phyloP scores from a whole-genome alignment of 2,113 vertebrate genomes.

The Eretmochelys imbricata region DNA sequence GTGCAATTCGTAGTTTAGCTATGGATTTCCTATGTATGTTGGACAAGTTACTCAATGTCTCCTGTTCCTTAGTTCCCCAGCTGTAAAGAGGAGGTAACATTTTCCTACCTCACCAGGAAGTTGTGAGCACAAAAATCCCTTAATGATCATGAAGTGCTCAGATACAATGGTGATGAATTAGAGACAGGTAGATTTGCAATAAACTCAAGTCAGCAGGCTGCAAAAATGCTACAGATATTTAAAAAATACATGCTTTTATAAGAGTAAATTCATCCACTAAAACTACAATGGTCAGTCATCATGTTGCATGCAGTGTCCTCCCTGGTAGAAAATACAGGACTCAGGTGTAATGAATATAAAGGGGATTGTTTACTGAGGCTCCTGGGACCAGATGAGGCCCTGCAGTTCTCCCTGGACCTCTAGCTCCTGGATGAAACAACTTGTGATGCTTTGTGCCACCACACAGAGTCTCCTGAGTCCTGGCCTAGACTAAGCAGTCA shows the following conservation, averaged over 20 bases:
- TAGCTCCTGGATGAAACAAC: background rate
- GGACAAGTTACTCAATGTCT: background rate
- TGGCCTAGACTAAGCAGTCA: background rate
- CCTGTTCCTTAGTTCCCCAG: background rate
- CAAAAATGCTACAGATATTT: background rate
- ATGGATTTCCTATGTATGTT: background rate
- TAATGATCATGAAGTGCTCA: background rate
- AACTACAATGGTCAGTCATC: background rate
- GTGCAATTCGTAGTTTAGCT: background rate
- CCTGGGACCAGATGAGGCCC: background rate
- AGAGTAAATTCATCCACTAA: background rate
- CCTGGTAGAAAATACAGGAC: background rate
- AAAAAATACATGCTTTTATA: background rate
- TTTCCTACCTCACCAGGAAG: background rate
- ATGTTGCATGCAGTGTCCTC: background rate
- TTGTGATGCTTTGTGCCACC: background rate
- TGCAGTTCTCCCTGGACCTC: background rate
- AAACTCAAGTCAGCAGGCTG: background rate
- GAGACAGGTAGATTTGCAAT: background rate
- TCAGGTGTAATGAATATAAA: background rate
- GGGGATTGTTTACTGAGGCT: background rate
- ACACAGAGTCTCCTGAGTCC: background rate
- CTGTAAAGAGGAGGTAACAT: background rate
- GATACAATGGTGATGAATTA: background rate
- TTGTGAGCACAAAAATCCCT: background rate